Percentiles rank a stretch among this genome's conserved stretches.
phyloP scores from a whole-genome alignment of 2,888 invertebrate species.

The Drosophila siamana region DNA sequence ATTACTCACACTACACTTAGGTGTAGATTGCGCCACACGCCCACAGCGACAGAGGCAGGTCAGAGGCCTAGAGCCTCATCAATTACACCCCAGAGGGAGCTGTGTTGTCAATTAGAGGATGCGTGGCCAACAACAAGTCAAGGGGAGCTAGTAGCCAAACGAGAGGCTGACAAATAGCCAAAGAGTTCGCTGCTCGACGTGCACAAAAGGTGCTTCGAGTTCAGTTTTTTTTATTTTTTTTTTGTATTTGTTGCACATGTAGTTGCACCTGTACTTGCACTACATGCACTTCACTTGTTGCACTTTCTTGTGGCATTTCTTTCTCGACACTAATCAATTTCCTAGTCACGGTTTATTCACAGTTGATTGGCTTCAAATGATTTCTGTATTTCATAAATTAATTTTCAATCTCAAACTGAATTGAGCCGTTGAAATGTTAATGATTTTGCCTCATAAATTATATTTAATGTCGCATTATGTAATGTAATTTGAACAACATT shows the following conservation, averaged over 20 bases:
- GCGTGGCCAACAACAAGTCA: background rate
- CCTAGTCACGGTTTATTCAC: slow-evolving; percentile 27
- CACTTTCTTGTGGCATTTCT: background rate
- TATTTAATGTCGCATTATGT: background rate
- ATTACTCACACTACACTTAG: slow-evolving; percentile 35
- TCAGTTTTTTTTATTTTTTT: too few relatives aligned
- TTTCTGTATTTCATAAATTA: slow-evolving; percentile 16
- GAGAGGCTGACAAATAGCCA: background rate
- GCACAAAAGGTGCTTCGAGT: slow-evolving; percentile 19
- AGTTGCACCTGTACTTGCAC: background rate
- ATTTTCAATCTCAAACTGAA: slow-evolving; percentile 12
- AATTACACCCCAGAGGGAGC: slow-evolving; percentile 18
- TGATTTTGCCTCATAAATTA: background rate
- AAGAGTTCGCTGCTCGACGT: background rate
- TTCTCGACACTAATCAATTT: slow-evolving; percentile 42
- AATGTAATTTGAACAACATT: background rate
- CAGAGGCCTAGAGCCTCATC: slow-evolving; percentile 39
- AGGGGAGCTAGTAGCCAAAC: too few relatives aligned
- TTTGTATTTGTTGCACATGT: too few relatives aligned
- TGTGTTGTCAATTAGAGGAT: slow-evolving; percentile 30
- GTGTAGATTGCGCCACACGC: slow-evolving; percentile 33
- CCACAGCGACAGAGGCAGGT: slow-evolving; percentile 25
- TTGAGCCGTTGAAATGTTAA: slow-evolving; percentile 24
- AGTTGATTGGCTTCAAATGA: slow-evolving; percentile 41
- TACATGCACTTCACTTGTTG: background rate